These are phyloP conservation scores for Meliscaeva auricollis DNA, from an alignment of 2,888 invertebrate genomes.

Conservation along the genomic window DNA sequence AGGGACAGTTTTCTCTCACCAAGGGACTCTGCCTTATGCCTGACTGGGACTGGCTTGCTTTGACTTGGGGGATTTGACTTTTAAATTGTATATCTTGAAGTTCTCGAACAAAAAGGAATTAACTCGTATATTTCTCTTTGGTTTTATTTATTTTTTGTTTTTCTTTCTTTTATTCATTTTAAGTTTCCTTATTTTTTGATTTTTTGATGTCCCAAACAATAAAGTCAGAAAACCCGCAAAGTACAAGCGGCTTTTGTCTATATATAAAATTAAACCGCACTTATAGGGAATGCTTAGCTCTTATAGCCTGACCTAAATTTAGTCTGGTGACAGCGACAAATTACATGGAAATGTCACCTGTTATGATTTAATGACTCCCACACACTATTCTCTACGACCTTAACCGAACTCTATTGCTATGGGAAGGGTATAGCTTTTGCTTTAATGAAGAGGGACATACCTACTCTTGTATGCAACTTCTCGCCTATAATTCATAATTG, in stretches of 20 bases:
- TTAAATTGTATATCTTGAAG: slow-evolving; percentile 20
- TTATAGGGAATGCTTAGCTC: slow-evolving; percentile 22
- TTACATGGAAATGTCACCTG: slow-evolving; percentile 62
- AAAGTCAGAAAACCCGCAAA: slow-evolving; percentile 20
- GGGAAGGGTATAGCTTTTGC: too few relatives aligned
- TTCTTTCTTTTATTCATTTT: background rate
- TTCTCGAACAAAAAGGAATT: slow-evolving; percentile 30
- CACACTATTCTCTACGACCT: slow-evolving; percentile 1
- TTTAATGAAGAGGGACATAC: background rate
- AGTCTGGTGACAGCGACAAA: slow-evolving; percentile 28
- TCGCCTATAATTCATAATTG: slow-evolving; percentile 72
- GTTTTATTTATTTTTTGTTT: slow-evolving; percentile 7
- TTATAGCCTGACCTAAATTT: slow-evolving; percentile 11
- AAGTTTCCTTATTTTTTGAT: slow-evolving; percentile 47
- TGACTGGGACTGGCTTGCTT: background rate
- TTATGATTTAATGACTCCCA: slow-evolving; percentile 70
- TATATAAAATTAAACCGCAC: slow-evolving; percentile 36
- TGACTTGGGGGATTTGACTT: background rate
- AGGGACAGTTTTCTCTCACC: too few relatives aligned
- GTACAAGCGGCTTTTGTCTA: slow-evolving; percentile 34
- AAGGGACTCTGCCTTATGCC: background rate
- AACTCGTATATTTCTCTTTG: background rate
- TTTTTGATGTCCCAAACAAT: slow-evolving; percentile 29
- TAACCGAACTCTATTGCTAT: too few relatives aligned
- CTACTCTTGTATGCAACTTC: slow-evolving; percentile 27